Conservation (phyloP, 1,140 invertebrate genomes). For the Hyles euphorbiae region DNA sequence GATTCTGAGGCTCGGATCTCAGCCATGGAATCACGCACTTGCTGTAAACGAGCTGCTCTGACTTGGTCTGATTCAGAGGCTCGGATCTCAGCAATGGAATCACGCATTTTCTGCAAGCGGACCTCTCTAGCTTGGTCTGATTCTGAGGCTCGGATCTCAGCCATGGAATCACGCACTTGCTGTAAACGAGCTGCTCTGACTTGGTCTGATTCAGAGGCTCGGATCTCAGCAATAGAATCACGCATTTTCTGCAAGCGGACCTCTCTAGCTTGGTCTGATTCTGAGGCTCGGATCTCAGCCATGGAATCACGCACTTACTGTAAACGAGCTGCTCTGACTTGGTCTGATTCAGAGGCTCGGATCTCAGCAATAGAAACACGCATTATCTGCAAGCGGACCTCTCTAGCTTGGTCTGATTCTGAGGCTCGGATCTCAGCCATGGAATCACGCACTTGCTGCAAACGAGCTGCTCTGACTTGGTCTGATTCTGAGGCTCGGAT, state of each 20-base stretch:
- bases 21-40: slow-evolving; percentile 2
- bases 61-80: slow-evolving; percentile 4
- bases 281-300: too few relatives aligned
- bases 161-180: background rate
- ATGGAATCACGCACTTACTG: too few relatives aligned
- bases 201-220: slow-evolving; percentile 5
- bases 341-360: too few relatives aligned
- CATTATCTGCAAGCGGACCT: too few relatives aligned
- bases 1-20: slow-evolving; percentile 16
- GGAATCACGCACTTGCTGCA: too few relatives aligned
- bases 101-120: slow-evolving; percentile 3
- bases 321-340: too few relatives aligned
- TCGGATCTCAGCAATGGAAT: slow-evolving; percentile 1
- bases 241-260: background rate
- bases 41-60: slow-evolving; percentile 11
- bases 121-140: slow-evolving; percentile 7
- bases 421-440: too few relatives aligned
- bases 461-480: too few relatives aligned
- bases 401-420: too few relatives aligned
- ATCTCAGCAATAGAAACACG: too few relatives aligned
- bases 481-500: too few relatives aligned
- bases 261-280: too few relatives aligned
- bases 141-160: slow-evolving; percentile 17
- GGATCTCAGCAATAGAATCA: slow-evolving; percentile 3
- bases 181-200: slow-evolving; percentile 10